Base-by-base conservation (phyloP, 2,113 vertebrate species). In the Microcebus griseorufus region DNA sequence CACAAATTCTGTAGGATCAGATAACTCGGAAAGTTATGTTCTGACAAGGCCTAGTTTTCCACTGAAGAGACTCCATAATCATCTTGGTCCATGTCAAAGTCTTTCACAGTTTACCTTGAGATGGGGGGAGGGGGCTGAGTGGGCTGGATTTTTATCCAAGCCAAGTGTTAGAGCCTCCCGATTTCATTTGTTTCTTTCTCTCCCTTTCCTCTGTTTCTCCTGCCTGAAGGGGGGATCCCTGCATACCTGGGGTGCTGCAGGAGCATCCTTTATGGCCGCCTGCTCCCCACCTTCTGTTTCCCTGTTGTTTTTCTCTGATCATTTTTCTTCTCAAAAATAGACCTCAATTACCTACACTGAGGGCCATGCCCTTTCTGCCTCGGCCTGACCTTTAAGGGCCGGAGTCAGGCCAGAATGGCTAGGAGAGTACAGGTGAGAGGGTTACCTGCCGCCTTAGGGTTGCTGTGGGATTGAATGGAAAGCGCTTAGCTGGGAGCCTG, bases 51-150 rank as follows among this genome's bases (percentile, higher is more conserved):
- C 78, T 53, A 5, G 29, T 84, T 87, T 85, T 48, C 53, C 20
- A 34, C 18, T 75, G 65, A 73, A 76, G 65, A 25, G 79, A 39
- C 20, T 76, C 11, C 34, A 0, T 84, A 27, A 70, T 69, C 37
- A 69, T 85, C 53, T 94, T 45, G 55, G 67, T 82, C 65, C 69
- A 29, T 94, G 89, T 94, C 53, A 48, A 55, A 95, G n/a, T 64
- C 32, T 6, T 85, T 75, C 12, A 69, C 42, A 70, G 4, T 90
- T 48, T 82, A 53, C 55, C 83, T 72, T 75, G 79, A 70, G 65
- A 76, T 69, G 37, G 65, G 22, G 53, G 58, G 53, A 62, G 9
- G 29, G 72, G 29, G 2, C 29, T 34, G 3, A 2, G 23, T 17
- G 42, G n/a, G 32, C 78, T 89, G 51, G 17, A 42, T 81, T 89